phyloP scores from a whole-genome alignment of 2,888 invertebrate species.

The Calliscelio sp. region DNA sequence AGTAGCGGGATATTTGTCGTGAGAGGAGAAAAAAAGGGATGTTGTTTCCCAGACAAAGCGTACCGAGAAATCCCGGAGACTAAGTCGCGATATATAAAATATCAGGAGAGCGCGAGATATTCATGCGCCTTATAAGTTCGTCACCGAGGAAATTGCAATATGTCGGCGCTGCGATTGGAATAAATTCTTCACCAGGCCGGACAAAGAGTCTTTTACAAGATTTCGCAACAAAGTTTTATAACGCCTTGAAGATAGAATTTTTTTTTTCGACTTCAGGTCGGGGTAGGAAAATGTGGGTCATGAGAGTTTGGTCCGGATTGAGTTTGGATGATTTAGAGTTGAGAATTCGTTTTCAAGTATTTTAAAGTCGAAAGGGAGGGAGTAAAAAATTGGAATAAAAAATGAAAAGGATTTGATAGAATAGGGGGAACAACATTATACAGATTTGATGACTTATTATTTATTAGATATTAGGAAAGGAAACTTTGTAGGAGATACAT shows the following conservation, averaged over 20 bases:
- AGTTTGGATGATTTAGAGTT: constrained; percentile 21
- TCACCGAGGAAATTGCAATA: constrained; percentile 28
- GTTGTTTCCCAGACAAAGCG: constrained; percentile 1
- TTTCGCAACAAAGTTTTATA: constrained; percentile 32
- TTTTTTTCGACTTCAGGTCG: background rate
- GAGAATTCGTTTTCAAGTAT: constrained; percentile 12
- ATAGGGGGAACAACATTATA: no score
- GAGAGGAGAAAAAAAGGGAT: background rate
- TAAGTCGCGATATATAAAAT: constrained; percentile 29
- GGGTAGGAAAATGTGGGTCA: constrained; percentile 10
- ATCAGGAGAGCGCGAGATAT: background rate
- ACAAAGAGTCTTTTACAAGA: constrained; percentile 33
- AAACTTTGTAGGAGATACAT: no score
- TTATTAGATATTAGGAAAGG: no score
- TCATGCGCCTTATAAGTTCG: constrained; percentile 36
- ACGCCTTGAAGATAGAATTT: constrained; percentile 21
- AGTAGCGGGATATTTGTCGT: constrained; percentile 14
- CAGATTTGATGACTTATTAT: no score
- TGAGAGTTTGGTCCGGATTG: constrained; percentile 2
- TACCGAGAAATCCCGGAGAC: background rate
- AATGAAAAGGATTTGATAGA: no score
- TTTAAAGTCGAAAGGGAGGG: background rate
- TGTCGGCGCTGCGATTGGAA: constrained; percentile 23
- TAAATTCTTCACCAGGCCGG: constrained; percentile 25
- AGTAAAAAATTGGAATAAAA: no score